phyloP scores from a whole-genome alignment of 1,140 invertebrate genomes.

The Hyphantria cunea region DNA sequence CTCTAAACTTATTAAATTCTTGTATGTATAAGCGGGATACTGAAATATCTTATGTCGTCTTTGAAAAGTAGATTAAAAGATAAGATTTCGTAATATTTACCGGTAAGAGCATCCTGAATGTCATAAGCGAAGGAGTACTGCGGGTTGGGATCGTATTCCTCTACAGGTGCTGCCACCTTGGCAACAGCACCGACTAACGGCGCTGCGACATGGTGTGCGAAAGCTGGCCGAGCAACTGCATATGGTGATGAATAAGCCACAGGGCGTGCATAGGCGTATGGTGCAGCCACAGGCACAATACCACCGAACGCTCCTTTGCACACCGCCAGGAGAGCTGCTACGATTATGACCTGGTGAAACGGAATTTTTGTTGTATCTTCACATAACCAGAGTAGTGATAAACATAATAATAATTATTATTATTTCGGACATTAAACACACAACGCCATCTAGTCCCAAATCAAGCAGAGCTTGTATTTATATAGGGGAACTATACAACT shows the following conservation, averaged over 20 bases:
- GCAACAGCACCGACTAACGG: slow-evolving; percentile 37
- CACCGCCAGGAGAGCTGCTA: slow-evolving; percentile 52
- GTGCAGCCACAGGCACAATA: slow-evolving; percentile 44
- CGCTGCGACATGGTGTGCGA: slow-evolving; percentile 33
- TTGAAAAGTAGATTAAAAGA: not conserved
- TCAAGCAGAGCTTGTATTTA: too few relatives aligned
- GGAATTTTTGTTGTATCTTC: too few relatives aligned
- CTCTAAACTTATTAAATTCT: too few relatives aligned
- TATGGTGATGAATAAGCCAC: slow-evolving; percentile 29
- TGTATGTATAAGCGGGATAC: too few relatives aligned
- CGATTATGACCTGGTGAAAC: slow-evolving; percentile 47
- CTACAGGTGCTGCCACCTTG: slow-evolving; percentile 65
- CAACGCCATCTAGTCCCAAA: too few relatives aligned
- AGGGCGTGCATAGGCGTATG: slow-evolving; percentile 48
- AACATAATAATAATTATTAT: too few relatives aligned
- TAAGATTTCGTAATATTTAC: slow-evolving; percentile 42
- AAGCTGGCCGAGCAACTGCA: slow-evolving; percentile 47
- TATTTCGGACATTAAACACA: too few relatives aligned
- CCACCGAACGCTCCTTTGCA: slow-evolving; percentile 53
- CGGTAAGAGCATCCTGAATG: slow-evolving; percentile 84
- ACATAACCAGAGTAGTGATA: too few relatives aligned
- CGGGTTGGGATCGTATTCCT: slow-evolving; percentile 84
- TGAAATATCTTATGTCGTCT: too few relatives aligned
- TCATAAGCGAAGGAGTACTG: slow-evolving; percentile 87
- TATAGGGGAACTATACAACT: too few relatives aligned